Percentiles rank a stretch among this genome's conserved stretches.
Conservation (phyloP, 2,797 vertebrate species). For the Synaphobranchus kaupii region DNA sequence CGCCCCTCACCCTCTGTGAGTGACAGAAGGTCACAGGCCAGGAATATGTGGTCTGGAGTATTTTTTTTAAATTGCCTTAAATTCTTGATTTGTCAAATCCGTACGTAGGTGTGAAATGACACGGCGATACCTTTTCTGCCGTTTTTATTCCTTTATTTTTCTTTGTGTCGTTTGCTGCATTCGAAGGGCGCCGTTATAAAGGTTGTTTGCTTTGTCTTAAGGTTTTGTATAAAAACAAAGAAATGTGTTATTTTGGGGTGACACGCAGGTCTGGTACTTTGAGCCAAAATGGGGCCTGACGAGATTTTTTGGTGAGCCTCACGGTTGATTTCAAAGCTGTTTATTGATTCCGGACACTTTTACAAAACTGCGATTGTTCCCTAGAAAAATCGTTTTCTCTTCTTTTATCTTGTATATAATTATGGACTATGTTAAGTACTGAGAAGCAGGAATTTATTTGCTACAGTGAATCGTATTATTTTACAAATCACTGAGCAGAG, state of each 20-base stretch:
- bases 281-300: background rate
- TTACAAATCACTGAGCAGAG: background rate
- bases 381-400: background rate
- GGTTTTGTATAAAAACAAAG: conserved; percentile 23
- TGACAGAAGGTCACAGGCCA: background rate
- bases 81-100: conserved; percentile 47
- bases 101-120: conserved; percentile 23
- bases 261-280: background rate
- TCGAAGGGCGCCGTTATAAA: background rate
- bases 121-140: conserved; percentile 39
- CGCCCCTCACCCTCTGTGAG: background rate
- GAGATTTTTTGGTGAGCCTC: background rate
- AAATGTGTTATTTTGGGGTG: background rate
- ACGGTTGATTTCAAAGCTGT: background rate
- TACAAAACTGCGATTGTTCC: background rate
- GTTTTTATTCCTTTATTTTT: conserved; percentile 40
- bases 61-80: conserved; percentile 67
- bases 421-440: background rate
- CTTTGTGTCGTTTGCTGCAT: background rate
- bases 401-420: background rate
- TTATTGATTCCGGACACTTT: background rate
- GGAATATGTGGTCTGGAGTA: background rate
- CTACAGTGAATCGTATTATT: background rate
- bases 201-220: conserved; percentile 39
- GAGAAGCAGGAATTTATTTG: background rate